Conservation (phyloP, 2,888 invertebrate species). For the Exocentrus adspersus region DNA sequence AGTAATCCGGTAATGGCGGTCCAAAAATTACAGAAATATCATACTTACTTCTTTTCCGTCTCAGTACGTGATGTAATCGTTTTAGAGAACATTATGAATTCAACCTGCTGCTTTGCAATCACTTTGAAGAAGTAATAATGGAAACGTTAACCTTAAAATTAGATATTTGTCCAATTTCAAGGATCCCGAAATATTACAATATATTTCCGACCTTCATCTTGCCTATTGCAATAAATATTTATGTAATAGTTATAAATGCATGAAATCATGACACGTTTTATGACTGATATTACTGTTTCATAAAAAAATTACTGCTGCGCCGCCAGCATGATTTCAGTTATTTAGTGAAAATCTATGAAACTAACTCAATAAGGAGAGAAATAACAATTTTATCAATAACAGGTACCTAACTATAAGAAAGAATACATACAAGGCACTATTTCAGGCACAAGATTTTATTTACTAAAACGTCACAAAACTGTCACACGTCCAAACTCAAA, state of each 20-base stretch:
- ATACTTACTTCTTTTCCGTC: neutral
- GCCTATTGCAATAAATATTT: conserved; percentile 18
- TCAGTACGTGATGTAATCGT: neutral
- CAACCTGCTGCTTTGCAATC: neutral
- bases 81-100: conserved; percentile 2
- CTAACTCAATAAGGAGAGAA: too few relatives aligned
- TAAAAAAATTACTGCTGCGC: too few relatives aligned
- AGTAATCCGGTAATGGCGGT: neutral
- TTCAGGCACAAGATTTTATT: too few relatives aligned
- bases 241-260: conserved; percentile 23
- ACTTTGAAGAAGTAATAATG: conserved; percentile 4
- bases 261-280: conserved; percentile 23
- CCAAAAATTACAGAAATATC: neutral
- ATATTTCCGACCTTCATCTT: conserved; percentile 15
- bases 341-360: too few relatives aligned
- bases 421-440: too few relatives aligned
- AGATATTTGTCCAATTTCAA: conserved; percentile 10
- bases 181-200: conserved; percentile 20
- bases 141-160: conserved; percentile 21
- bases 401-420: too few relatives aligned
- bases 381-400: too few relatives aligned
- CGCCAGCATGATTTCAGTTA: too few relatives aligned
- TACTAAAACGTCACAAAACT: too few relatives aligned
- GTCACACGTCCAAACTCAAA: too few relatives aligned
- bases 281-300: neutral